A percentile compares a stretch with the other conserved stretches of the same genome.
Evolutionary conservation across 2,113 vertebrate genomes (phyloP).

Genomic region (Alosa alosa): DNA sequence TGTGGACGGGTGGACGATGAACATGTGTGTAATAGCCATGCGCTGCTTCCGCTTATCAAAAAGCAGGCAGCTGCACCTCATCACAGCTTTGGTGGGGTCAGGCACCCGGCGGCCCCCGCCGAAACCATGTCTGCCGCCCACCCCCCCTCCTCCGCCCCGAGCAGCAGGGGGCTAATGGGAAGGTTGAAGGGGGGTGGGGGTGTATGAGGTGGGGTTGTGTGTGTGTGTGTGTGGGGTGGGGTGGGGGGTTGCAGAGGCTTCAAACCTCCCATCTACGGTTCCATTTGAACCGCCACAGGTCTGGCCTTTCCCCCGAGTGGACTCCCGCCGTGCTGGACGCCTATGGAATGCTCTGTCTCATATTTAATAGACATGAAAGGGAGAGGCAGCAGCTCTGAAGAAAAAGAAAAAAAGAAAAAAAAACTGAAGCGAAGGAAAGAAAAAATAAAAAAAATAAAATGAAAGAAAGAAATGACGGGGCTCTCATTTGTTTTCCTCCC

Average conservation of each 20-base stretch:
- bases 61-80: conserved; percentile 37
- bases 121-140: neutral
- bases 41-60: conserved; percentile 16
- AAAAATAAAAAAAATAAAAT: neutral
- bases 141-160: neutral
- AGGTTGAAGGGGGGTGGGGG: neutral
- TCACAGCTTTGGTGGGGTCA: conserved; percentile 39
- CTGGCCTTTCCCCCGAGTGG: neutral
- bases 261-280: neutral
- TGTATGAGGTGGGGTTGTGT: too few relatives aligned
- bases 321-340: neutral
- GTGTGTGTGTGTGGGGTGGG: too few relatives aligned
- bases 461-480: neutral
- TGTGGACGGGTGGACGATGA: neutral
- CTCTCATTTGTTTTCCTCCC: neutral
- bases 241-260: neutral
- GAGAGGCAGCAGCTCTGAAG: conserved; percentile 15
- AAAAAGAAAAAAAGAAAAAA: neutral
- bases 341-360: conserved; percentile 3
- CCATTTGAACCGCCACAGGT: neutral
- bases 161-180: conserved; percentile 34
- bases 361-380: conserved; percentile 30
- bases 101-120: neutral
- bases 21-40: neutral
- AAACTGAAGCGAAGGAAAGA: neutral